Conservation (phyloP, 2,113 vertebrate genomes). For the Hipposideros armiger region DNA sequence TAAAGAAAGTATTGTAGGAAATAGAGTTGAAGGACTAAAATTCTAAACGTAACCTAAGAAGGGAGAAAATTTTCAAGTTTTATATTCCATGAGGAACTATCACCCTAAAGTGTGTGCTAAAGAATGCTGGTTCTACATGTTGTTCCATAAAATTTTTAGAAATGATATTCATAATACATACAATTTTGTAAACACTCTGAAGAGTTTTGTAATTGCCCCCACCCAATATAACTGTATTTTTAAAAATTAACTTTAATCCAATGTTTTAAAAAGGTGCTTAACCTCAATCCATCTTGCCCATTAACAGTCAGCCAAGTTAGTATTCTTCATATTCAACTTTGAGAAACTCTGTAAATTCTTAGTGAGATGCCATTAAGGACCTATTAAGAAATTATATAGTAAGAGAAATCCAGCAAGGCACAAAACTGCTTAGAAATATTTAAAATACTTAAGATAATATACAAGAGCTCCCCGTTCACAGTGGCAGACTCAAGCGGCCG, state of each 20-base stretch:
- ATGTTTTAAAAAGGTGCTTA: conserved; percentile 10
- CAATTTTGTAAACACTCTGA: not conserved
- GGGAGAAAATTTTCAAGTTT: not conserved
- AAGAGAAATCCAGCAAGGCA: not conserved
- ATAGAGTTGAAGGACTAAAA: not conserved
- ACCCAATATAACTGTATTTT: not conserved
- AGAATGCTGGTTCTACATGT: not conserved
- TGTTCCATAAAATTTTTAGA: not conserved
- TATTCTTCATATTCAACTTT: not conserved
- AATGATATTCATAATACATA: not conserved
- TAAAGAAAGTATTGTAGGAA: not conserved
- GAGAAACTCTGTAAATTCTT: not conserved
- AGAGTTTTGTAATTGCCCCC: not conserved
- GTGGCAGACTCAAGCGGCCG: too few species aligned
- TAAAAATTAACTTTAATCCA: not conserved
- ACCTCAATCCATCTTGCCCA: not conserved
- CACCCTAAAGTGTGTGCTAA: not conserved
- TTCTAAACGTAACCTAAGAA: not conserved
- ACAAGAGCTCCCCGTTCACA: not conserved
- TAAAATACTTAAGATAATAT: conserved; percentile 30
- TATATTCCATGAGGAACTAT: not conserved
- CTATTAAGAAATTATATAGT: not conserved
- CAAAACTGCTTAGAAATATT: conserved; percentile 32
- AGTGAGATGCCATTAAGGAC: not conserved
- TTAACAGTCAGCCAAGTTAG: not conserved